These are phyloP conservation scores for Sipha flava DNA, from an alignment of 1,140 invertebrate species.

Conservation along the genomic window DNA sequence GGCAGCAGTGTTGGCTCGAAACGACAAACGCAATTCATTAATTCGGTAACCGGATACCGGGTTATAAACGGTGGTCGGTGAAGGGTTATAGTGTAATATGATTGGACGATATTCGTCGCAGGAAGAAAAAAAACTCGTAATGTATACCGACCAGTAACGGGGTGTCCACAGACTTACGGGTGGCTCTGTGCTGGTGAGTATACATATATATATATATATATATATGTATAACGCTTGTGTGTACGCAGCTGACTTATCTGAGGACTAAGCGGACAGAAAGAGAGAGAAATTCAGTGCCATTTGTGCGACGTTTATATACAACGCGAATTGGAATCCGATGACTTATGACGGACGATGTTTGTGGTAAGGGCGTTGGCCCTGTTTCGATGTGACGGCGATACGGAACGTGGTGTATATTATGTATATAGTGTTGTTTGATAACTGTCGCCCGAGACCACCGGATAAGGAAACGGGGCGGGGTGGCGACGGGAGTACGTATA, in stretches of 20 bases:
- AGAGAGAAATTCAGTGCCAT: neutral
- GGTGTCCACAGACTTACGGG: neutral
- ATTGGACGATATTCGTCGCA: neutral
- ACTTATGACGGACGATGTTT: conserved; percentile 11
- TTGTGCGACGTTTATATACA: neutral
- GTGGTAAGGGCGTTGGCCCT: conserved; percentile 16
- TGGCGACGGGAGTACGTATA: too few species aligned
- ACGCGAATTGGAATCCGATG: conserved; percentile 26
- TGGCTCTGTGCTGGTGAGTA: too few species aligned
- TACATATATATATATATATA: neutral
- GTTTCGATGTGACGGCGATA: neutral
- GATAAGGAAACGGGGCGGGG: too few species aligned
- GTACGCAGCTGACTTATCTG: neutral
- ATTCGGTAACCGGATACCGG: conserved; percentile 19
- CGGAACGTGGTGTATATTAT: neutral
- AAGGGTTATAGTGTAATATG: neutral
- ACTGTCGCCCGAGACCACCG: too few species aligned
- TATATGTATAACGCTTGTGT: neutral
- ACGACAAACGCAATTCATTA: conserved; percentile 9
- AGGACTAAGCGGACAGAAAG: neutral
- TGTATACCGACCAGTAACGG: neutral
- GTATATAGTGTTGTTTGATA: too few species aligned
- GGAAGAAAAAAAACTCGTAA: neutral
- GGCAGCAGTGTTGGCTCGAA: neutral
- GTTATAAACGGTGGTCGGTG: neutral